Evolutionary conservation across 1,140 invertebrate genomes (phyloP).

Genomic region (Drosophila pallidifrons): DNA sequence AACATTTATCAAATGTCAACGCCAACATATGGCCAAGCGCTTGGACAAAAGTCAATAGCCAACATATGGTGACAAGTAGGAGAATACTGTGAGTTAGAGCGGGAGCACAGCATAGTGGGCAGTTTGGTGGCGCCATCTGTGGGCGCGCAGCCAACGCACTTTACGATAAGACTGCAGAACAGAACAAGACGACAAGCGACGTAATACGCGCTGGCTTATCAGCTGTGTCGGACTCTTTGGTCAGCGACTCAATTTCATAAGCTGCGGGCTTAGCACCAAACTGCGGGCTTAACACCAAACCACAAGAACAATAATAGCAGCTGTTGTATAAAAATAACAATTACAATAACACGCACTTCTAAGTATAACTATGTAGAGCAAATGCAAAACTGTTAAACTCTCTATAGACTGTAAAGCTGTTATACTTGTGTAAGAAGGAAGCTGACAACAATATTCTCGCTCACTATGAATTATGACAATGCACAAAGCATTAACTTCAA

Average conservation of each 20-base stretch:
- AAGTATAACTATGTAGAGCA: background rate
- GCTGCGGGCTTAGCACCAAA: conserved; percentile 13
- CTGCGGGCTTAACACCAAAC: background rate
- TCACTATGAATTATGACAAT: background rate
- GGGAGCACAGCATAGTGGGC: background rate
- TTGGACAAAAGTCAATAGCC: conserved; percentile 25
- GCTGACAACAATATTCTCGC: too few species aligned
- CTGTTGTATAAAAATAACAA: background rate
- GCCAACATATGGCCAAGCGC: conserved; percentile 52
- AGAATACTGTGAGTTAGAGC: background rate
- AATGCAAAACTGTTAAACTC: background rate
- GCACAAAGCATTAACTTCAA: background rate
- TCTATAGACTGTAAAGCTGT: too few species aligned
- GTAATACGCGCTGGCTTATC: background rate
- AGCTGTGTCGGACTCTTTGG: conserved; percentile 25
- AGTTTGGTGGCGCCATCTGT: background rate
- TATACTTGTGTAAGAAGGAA: too few species aligned
- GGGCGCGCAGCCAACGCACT: background rate
- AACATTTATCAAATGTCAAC: conserved; percentile 76
- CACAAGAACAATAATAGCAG: too few species aligned
- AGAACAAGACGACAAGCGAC: background rate
- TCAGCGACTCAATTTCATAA: conserved; percentile 33
- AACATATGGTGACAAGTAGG: conserved; percentile 46
- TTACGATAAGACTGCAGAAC: background rate
- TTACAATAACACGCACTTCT: background rate